Base-by-base conservation (phyloP, 35 echinoderm and acorn worm genomes). In the Holothuria glaberrima region DNA sequence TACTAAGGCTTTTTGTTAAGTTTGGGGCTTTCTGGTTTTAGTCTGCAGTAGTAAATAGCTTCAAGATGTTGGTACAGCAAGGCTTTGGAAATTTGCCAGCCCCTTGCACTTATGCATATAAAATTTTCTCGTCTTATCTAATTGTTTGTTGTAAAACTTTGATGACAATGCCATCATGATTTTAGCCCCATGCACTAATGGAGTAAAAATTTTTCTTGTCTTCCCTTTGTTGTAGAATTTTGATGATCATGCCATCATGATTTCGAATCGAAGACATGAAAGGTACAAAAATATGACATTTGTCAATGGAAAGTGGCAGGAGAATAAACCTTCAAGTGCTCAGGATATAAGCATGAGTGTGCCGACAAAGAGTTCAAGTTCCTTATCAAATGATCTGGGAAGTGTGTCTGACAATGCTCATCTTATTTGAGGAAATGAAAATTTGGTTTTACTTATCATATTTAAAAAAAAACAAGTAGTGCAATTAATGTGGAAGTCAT, bases 271-370 rank as follows among this genome's bases (percentile, higher is more conserved):
- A 59, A 82, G 79, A 28, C 79, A 82, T 19, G 6, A 24, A n/a
- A 50, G 79, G 19, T 82, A 58, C 57, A 82, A 82, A 27, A 60
- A 56, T 22, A 82, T 82, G 79, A 50, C 50, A 6, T 82, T 82
- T n/a, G 57, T 30, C 16, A 38, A 82, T 50, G 79, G 79, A 14
- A 10, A 38, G 17, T 58, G 79, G 57, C 79, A 82, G 57, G 79
- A 56, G 58, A 14, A 29, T 29, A 60, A 56, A 28, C 44, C 41
- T 10, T 9, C 79, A 5, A 82, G 79, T n/a, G 57, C 57, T 20
- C 20, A 19, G 4, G 79, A 82, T 50, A 22, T 82, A 5, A 82
- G 12, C 12, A 82, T 82, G 79, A 57, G 50, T 28, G n/a, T 58
- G 16, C 25, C 79, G 12, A 82, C 21, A 26, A 75, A 38, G 71